Conservation (phyloP, 2,888 invertebrate species). For the Synergus itoensis region DNA sequence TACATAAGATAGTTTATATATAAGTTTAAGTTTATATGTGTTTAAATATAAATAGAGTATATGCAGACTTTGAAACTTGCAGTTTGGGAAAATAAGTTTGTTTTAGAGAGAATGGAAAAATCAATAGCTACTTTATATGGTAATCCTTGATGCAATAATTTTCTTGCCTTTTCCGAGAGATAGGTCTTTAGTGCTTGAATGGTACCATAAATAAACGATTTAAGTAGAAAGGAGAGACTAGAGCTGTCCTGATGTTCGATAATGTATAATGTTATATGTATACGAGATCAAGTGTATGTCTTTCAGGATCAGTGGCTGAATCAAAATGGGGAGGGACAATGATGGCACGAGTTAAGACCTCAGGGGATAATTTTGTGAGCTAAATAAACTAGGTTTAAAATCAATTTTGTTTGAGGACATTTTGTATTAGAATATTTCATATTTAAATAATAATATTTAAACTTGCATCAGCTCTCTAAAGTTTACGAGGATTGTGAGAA, state of each 20-base stretch:
- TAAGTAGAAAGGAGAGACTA: background rate
- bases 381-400: background rate
- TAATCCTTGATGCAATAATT: background rate
- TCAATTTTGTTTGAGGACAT: too few relatives aligned
- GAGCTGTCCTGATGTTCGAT: background rate
- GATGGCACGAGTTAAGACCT: background rate
- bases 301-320: constrained; percentile 6
- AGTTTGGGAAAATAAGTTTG: background rate
- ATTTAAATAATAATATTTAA: too few relatives aligned
- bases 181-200: background rate
- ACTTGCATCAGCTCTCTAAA: background rate
- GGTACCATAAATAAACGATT: background rate
- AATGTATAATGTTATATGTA: background rate
- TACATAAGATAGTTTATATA: too few relatives aligned
- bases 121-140: constrained; percentile 5
- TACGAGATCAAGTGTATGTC: background rate
- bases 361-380: background rate
- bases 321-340: background rate
- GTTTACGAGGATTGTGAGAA: background rate
- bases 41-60: background rate
- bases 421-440: too few relatives aligned
- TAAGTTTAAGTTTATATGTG: background rate
- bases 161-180: background rate
- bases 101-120: background rate
- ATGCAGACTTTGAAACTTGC: background rate